Conservation (phyloP, 2,113 vertebrate genomes). For the Labeo rohita region DNA sequence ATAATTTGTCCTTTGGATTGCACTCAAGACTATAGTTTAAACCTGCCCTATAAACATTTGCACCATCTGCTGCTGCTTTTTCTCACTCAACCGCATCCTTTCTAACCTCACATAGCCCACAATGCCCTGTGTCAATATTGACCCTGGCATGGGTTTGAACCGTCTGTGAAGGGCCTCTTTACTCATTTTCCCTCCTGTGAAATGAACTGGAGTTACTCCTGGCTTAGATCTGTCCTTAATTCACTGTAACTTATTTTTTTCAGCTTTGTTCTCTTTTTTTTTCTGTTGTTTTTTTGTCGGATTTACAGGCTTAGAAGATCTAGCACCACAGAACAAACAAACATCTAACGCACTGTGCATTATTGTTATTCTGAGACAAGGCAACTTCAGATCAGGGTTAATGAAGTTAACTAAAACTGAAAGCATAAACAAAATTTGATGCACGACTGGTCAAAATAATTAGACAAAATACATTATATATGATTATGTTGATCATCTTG, state of each 20-base stretch:
- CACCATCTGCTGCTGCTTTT: not conserved
- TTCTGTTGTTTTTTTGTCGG: not conserved
- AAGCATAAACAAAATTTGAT: not conserved
- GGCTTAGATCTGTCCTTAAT: not conserved
- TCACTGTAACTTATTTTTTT: not conserved
- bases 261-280: not conserved
- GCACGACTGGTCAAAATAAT: too few species aligned
- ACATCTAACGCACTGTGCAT: not conserved
- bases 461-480: too few species aligned
- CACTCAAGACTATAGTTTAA: not conserved
- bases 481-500: too few species aligned
- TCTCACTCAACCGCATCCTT: constrained; percentile 3
- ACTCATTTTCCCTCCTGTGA: not conserved
- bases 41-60: not conserved
- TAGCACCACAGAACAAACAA: not conserved
- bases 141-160: constrained; percentile 59
- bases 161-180: constrained; percentile 12
- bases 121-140: constrained; percentile 72
- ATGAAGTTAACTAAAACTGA: not conserved
- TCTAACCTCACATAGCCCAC: constrained; percentile 34
- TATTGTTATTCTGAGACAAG: not conserved
- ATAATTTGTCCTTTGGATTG: not conserved
- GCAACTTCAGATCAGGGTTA: not conserved
- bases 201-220: not conserved
- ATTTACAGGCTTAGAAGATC: not conserved